Base-by-base conservation (phyloP, 1,140 invertebrate genomes). In the Adelges cooleyi region DNA sequence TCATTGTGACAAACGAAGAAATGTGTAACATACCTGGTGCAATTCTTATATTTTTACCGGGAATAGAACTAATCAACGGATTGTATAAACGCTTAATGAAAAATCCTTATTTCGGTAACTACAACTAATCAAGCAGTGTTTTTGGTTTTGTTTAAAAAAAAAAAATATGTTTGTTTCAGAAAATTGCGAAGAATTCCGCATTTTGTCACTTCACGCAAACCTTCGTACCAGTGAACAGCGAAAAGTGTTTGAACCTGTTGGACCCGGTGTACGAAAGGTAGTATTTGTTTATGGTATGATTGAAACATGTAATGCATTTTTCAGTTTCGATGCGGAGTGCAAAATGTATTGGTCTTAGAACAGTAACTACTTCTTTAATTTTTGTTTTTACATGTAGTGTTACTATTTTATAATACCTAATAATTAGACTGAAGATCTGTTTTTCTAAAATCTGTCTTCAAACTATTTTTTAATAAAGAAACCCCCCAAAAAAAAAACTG, bases 21-120 rank as follows among this genome's bases (percentile, higher is more conserved):
- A 80, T 85, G 18, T 82, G 84, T n/a, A n/a, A n/a, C n/a, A n/a
- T n/a, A n/a, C n/a, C n/a, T 2, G 94, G 93, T 1, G 92, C 94
- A 1, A 84, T 97, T 3, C 75, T 98, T 0, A 79, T 97, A 1
- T 98, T 98, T 74, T 76, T 98, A 0, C 92, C 93, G 9, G 94
- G 94, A 0, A 95, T 91, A 91, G 93, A 92, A 75, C 74, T 95
- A 0, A 97, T 97, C 66, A 95, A 94, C 75, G 86, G 90, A 0
- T 75, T 96, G 8, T 86, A 95, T 84, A 87, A 87, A 73, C 85
- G 89, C 72, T 77, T 97, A 10, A 84, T 85, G 68, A 81, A 84
- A 67, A 84, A 86, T 76, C 82, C 84, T 1, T 68, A 84, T 10
- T 94, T 92, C 75, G 89, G 81, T 78, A 54, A 54, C 2, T 40